These are phyloP conservation scores for Ametastegia equiseti DNA, from an alignment of 2,888 invertebrate genomes.

Conservation along the genomic window DNA sequence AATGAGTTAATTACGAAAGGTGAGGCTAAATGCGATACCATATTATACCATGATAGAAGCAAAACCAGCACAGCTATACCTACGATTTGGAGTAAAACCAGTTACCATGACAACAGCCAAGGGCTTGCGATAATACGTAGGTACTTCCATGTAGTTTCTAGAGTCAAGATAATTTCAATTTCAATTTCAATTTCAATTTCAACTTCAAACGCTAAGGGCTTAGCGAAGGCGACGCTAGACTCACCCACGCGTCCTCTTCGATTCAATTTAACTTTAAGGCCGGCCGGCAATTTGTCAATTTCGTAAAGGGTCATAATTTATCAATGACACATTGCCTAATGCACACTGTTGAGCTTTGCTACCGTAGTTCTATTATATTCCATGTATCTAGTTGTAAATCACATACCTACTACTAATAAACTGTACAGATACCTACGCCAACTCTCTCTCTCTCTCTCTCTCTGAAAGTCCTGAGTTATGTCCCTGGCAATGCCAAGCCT, in stretches of 20 bases:
- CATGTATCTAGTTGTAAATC: conserved; percentile 41
- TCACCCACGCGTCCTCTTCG: neutral
- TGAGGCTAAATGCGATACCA: neutral
- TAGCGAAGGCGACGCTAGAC: conserved; percentile 5
- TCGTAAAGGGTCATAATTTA: conserved; percentile 10
- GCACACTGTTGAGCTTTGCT: conserved; percentile 45
- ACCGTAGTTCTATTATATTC: neutral
- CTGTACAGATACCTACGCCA: neutral
- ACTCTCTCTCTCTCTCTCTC: too few relatives aligned
- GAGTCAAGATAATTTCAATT: conserved; percentile 30
- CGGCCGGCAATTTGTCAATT: conserved; percentile 30
- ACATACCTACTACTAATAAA: conserved; percentile 32
- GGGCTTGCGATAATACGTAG: conserved; percentile 9
- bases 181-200: conserved; percentile 42
- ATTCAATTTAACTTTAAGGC: conserved; percentile 44
- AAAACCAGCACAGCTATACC: neutral
- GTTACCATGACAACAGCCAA: conserved; percentile 17
- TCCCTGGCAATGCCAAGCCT: conserved; percentile 11
- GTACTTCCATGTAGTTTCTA: conserved; percentile 22
- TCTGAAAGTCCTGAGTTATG: conserved; percentile 37
- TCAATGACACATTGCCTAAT: conserved; percentile 25
- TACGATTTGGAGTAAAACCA: neutral
- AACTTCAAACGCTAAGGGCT: conserved; percentile 25
- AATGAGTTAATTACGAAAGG: conserved; percentile 2
- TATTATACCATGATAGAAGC: neutral